Evolutionary conservation across 64 coral and sea anemone species (phyloP), one percentile per base, ranked within the genome.

Genomic region (Actinia equina): DNA sequence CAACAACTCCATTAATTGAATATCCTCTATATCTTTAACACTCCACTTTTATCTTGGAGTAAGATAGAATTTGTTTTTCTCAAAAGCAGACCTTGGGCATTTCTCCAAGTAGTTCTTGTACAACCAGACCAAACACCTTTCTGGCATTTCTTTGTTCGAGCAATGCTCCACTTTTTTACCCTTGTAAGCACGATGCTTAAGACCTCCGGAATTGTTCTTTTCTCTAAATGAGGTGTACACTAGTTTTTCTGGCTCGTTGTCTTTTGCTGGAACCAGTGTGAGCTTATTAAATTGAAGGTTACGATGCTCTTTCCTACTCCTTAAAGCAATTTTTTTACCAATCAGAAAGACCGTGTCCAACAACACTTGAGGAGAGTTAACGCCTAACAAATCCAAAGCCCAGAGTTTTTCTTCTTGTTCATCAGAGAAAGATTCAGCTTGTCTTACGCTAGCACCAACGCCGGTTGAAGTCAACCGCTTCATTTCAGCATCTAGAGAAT

Each of bases 101-200:
- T 89, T 84, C 42, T 77, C 77, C 82, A 90, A 16, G 69, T 90
- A 90, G 53, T 84, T 77, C 82, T 90, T 90, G 25, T 77, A 85
- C 26, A 90, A 64, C 16, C 69, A 41, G 52, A 89, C 44, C 27
- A 89, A 88, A 43, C 87, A 81, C 76, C 78, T 57, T 79, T 79
- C 76, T 78, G 55, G 54, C n/a, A 20, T 62, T 63, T 65, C 59
- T 64, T 20, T 30, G 64, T 85, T 90, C 43, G 64, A 49, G 65
- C 77, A 90, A 41, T 90, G 82, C 16, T 77, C 88, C 16, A 85
- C 81, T 71, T 37, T 69, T 55, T 84, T 90, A 30, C 49, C 55
- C 80, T 78, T 84, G 46, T 74, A 84, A 3, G 80, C 71, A 76
- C 61, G 56, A 81, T 88, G 59, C 46, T 87, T 87, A 55, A n/a